A percentile compares a stretch with the other conserved stretches of the same genome.
Conservation (phyloP, 2,888 invertebrate species). For the Horisme vitalbata region DNA sequence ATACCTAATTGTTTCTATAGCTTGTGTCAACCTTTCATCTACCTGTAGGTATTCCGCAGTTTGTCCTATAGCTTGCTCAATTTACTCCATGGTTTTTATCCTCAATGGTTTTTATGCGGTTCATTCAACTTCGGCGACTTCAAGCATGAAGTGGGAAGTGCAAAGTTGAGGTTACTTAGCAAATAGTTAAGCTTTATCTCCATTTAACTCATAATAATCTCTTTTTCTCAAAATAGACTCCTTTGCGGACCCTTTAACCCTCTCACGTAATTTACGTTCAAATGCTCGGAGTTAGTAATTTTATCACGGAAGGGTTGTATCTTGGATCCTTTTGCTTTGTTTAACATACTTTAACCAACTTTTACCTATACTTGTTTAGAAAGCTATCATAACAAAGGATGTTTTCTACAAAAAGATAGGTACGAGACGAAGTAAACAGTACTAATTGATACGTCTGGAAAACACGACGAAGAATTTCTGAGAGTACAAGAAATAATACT, state of each 20-base stretch:
- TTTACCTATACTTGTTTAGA: too few relatives aligned
- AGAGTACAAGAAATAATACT: too few relatives aligned
- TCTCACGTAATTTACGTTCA: background rate
- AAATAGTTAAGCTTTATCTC: conserved; percentile 5
- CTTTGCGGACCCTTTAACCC: background rate
- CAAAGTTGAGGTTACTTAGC: conserved; percentile 20
- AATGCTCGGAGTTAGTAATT: conserved; percentile 3
- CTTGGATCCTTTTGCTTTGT: background rate
- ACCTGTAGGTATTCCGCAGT: too few relatives aligned
- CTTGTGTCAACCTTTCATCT: too few relatives aligned
- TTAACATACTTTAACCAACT: background rate
- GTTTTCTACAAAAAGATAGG: background rate
- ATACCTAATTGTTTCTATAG: too few relatives aligned
- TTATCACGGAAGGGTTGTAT: background rate
- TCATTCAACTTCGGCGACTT: conserved; percentile 27
- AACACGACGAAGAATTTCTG: too few relatives aligned
- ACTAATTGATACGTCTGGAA: too few relatives aligned
- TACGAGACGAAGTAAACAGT: too few relatives aligned
- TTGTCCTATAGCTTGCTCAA: background rate
- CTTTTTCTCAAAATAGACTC: background rate
- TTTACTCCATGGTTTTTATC: conserved; percentile 17
- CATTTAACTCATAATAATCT: conserved; percentile 9
- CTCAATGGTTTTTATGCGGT: conserved; percentile 27
- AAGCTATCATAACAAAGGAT: background rate
- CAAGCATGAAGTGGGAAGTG: conserved; percentile 23